phyloP scores from a whole-genome alignment of 2,888 invertebrate genomes.

The Drosophila mulleri region DNA sequence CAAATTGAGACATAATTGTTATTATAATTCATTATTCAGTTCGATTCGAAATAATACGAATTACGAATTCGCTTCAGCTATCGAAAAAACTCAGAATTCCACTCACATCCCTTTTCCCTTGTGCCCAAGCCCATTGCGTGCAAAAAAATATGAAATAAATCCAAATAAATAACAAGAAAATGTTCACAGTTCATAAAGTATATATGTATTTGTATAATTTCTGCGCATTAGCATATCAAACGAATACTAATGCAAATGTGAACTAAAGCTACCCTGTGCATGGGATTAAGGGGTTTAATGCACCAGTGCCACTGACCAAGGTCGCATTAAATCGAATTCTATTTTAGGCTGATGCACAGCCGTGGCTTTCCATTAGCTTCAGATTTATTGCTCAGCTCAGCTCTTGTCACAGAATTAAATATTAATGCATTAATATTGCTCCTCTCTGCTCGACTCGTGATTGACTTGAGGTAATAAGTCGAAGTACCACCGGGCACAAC shows the following conservation, averaged over 20 bases:
- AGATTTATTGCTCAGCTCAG: not conserved
- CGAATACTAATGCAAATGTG: conserved; percentile 31
- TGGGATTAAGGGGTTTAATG: conserved; percentile 18
- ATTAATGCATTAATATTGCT: conserved; percentile 46
- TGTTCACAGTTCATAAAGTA: not conserved
- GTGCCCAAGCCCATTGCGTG: not conserved
- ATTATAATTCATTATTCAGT: not conserved
- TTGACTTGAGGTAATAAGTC: conserved; percentile 25
- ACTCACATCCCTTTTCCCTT: not conserved
- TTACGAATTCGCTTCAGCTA: not conserved
- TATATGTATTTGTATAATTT: not conserved
- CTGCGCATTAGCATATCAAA: conserved; percentile 49
- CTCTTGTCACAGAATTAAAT: conserved; percentile 26
- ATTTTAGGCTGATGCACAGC: conserved; percentile 1
- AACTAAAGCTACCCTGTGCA: conserved; percentile 8
- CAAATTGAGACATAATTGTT: not conserved
- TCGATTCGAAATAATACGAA: not conserved
- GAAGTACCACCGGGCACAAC: not conserved
- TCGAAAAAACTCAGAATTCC: not conserved
- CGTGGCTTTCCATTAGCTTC: conserved; percentile 23
- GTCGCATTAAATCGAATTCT: conserved; percentile 19
- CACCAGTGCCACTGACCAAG: conserved; percentile 34
- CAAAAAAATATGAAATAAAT: conserved; percentile 3
- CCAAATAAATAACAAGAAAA: conserved; percentile 5
- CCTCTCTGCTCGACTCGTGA: conserved; percentile 21